phyloP scores from a whole-genome alignment of 2,113 vertebrate species.

The Otocyon megalotis region DNA sequence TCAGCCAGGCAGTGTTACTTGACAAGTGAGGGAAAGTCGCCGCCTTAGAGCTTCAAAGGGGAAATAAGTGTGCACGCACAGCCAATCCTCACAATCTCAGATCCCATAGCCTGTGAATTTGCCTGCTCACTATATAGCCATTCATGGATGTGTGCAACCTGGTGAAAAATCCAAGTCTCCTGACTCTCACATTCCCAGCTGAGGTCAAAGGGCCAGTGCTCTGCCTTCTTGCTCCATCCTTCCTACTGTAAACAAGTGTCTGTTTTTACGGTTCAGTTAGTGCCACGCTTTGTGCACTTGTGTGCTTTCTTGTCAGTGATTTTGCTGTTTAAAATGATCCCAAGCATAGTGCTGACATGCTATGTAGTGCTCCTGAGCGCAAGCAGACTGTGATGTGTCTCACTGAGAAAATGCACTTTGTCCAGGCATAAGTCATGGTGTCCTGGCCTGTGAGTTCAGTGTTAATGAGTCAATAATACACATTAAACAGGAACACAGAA shows the following conservation, averaged over 20 bases:
- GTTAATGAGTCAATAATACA: too few species aligned
- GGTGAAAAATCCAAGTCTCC: neutral
- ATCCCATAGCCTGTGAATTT: neutral
- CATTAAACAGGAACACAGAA: neutral
- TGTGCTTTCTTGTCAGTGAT: neutral
- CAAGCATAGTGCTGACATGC: neutral
- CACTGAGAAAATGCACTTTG: rapidly evolving
- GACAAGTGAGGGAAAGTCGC: neutral
- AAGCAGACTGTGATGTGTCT: neutral
- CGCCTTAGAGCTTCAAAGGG: neutral
- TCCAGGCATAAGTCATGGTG: neutral
- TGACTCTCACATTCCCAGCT: rapidly evolving
- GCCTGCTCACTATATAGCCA: neutral
- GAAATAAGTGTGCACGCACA: rapidly evolving
- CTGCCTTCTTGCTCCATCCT: neutral
- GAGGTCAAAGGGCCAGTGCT: neutral
- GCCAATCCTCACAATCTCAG: rapidly evolving
- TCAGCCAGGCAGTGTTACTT: neutral
- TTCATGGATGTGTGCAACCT: rapidly evolving
- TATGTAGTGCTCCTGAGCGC: neutral
- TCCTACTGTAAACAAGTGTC: neutral
- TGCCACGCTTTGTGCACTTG: neutral
- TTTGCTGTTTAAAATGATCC: neutral
- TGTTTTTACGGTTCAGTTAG: rapidly evolving
- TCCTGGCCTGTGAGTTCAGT: too few species aligned